Percentiles rank a stretch among this genome's conserved stretches.
These are phyloP conservation scores for Tor tambroides DNA, from an alignment of 2,113 vertebrate genomes.

Conservation along the genomic window DNA sequence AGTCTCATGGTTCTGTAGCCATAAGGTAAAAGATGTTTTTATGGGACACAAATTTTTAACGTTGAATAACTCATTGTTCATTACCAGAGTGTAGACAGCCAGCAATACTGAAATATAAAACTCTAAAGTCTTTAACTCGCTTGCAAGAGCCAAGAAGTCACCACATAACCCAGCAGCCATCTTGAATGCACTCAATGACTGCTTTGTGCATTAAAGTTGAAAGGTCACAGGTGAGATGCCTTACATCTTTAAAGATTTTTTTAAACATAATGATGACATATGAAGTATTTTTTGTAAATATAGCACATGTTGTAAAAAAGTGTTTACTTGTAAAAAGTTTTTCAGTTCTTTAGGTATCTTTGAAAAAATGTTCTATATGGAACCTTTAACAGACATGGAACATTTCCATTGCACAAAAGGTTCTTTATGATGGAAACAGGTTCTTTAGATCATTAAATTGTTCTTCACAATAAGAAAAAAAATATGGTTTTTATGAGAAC, in stretches of 20 bases:
- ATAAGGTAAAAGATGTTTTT: too few species aligned
- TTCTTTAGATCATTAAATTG: too few species aligned
- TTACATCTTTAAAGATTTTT: slow-evolving; percentile 1
- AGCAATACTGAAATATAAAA: slow-evolving; percentile 46
- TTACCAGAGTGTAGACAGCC: slow-evolving; percentile 68
- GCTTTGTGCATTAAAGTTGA: slow-evolving; percentile 61
- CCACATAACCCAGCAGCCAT: slow-evolving; percentile 55
- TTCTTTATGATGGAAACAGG: neutral
- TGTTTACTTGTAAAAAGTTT: neutral
- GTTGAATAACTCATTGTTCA: slow-evolving; percentile 56
- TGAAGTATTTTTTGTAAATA: neutral
- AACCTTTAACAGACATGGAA: neutral
- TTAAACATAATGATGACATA: neutral
- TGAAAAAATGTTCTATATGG: neutral
- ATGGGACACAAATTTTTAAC: neutral
- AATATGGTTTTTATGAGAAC: neutral
- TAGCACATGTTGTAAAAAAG: too few species aligned
- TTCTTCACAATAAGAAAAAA: too few species aligned
- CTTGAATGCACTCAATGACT: slow-evolving; percentile 57
- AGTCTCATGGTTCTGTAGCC: too few species aligned
- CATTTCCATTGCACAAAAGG: neutral
- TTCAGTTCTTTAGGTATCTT: too few species aligned
- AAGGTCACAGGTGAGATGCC: slow-evolving; percentile 55
- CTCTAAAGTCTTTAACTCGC: slow-evolving; percentile 5
- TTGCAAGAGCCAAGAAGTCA: slow-evolving; percentile 23